Evolutionary conservation across 1,140 invertebrate species (phyloP).

Genomic region (Holotrichia oblita): DNA sequence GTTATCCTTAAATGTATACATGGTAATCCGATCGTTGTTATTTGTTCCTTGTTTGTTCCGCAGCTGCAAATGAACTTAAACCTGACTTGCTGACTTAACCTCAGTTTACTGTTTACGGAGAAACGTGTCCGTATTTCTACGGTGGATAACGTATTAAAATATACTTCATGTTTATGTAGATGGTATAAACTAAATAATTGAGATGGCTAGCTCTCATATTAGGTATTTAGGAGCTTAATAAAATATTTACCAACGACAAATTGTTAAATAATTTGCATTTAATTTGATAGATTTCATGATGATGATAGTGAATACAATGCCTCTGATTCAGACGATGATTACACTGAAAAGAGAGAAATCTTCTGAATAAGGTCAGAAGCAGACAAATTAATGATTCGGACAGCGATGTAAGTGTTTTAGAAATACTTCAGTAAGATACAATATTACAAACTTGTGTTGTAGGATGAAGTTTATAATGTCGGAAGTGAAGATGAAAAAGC

Average conservation of each 20-base stretch:
- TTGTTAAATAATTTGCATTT: neutral
- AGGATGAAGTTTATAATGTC: slow-evolving; percentile 63
- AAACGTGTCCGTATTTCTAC: too few species aligned
- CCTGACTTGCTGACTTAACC: too few species aligned
- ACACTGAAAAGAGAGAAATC: slow-evolving; percentile 69
- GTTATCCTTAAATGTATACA: too few species aligned
- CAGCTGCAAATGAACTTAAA: too few species aligned
- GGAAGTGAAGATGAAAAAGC: slow-evolving; percentile 54
- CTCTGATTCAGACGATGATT: too few species aligned
- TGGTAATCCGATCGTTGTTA: too few species aligned
- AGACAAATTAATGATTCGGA: slow-evolving; percentile 67
- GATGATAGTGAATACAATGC: slow-evolving; percentile 65
- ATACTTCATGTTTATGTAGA: too few species aligned
- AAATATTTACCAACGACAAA: too few species aligned
- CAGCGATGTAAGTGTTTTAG: slow-evolving; percentile 65
- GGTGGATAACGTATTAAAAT: too few species aligned
- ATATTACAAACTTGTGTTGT: slow-evolving; percentile 15
- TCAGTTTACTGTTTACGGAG: too few species aligned
- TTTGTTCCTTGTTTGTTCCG: too few species aligned
- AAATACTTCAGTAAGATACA: neutral
- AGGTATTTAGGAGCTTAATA: neutral
- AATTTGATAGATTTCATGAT: slow-evolving; percentile 45
- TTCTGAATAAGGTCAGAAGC: slow-evolving; percentile 70
- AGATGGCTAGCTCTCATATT: neutral
- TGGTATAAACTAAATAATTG: too few species aligned